phyloP scores from a whole-genome alignment of 2,888 invertebrate species.

The Lasioglossum marginatum region DNA sequence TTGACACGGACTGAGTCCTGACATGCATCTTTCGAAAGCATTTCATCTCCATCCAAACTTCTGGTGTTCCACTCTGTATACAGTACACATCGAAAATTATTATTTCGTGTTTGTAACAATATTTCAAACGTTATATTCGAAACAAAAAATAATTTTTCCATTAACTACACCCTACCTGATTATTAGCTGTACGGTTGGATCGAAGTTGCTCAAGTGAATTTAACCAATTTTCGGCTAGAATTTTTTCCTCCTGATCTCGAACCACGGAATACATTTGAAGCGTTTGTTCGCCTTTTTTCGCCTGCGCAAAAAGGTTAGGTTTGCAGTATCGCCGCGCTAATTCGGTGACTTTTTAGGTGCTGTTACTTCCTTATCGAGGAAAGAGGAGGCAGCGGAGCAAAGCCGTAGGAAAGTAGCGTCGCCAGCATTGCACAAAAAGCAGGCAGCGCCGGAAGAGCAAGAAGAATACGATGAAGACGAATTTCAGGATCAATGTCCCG shows the following conservation, averaged over 20 bases:
- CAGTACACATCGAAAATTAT: background rate
- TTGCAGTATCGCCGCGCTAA: background rate
- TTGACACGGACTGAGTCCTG: no score
- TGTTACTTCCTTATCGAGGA: slow-evolving; percentile 78
- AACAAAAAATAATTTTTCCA: background rate
- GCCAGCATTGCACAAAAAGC: slow-evolving; percentile 63
- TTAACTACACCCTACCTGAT: background rate
- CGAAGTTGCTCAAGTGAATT: background rate
- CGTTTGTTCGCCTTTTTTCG: background rate
- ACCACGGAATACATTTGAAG: background rate
- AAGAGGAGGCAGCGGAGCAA: slow-evolving; percentile 81
- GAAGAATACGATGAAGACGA: slow-evolving; percentile 85
- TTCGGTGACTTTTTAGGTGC: slow-evolving; percentile 68
- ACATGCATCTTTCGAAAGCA: no score
- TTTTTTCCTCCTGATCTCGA: background rate
- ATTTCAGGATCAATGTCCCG: slow-evolving; percentile 90
- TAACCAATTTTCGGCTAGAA: background rate
- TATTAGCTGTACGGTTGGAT: background rate
- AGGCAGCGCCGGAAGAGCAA: slow-evolving; percentile 62
- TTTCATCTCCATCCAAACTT: no score
- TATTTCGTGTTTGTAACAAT: background rate
- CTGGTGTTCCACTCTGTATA: no score
- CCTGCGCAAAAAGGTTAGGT: background rate
- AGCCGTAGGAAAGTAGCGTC: slow-evolving; percentile 76
- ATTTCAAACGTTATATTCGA: background rate